Base-by-base conservation (phyloP, 2,888 invertebrate genomes). In the Agrotis ipsilon region DNA sequence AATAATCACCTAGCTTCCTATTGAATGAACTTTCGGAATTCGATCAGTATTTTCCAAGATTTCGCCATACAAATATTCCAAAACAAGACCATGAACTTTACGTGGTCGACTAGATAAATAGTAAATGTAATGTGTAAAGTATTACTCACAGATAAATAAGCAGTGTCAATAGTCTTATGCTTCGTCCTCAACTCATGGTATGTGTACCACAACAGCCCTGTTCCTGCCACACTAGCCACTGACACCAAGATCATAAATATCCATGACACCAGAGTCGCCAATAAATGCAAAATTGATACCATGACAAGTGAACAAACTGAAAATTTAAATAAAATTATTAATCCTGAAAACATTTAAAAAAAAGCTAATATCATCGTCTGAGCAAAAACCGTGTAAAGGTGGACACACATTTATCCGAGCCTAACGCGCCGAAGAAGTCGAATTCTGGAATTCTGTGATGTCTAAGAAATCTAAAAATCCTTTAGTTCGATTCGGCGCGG, bases 201-300 rank as follows among this genome's bases (percentile, higher is more conserved):
- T 1, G 98, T 98, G 96, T 98, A 98, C 99, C 99, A 99, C 21
- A 99, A 93, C 46, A 98, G 97, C 18, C 93, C 97, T 24, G 98
- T 98, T 2, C 98, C 98, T 52, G 97, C 98, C 69, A 98, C 94
- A 89, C 98, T 97, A 52, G 97, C 97, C 63, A 98, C 91, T 46
- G 97, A 97, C 16, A 98, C 98, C 62, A 98, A 94, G 68, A 98
- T 97, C 97, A 99, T 98, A 84, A 99, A 98, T 78, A 99, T 97
- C 97, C 98, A 98, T 5, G 99, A 98, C 7, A 99, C 98, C 62
- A 99, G 91, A 72, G 97, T 97, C 0, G 99, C 98, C 83, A 99
- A 90, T 90, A 98, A 97, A 90, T 99, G 98, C 85, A 99, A 97
- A 84, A 99, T 97, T 60, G 98, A 97, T 49, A 99, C 98, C 96